Conservation (phyloP, 1,140 invertebrate genomes). For the Penaeus vannamei region DNA sequence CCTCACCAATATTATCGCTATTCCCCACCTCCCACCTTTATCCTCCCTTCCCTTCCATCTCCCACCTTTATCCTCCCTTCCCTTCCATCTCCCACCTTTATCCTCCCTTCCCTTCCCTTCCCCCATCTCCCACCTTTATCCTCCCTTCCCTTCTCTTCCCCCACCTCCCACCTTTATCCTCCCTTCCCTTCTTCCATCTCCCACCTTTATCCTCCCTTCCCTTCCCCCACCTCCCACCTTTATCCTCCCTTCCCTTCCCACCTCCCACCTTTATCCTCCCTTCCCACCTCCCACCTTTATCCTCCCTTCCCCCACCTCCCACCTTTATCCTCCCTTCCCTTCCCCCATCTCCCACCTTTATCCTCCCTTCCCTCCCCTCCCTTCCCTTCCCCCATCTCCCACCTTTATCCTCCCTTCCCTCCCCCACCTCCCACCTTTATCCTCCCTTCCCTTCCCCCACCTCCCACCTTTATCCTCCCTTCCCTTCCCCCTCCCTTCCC, state of each 20-base stretch:
- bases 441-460: background rate
- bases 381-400: background rate
- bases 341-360: background rate
- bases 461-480: constrained; percentile 15
- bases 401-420: constrained; percentile 1
- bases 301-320: background rate
- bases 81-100: too few relatives aligned
- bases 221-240: background rate
- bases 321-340: too few relatives aligned
- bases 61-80: too few relatives aligned
- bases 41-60: too few relatives aligned
- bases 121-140: too few relatives aligned
- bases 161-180: too few relatives aligned
- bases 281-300: background rate
- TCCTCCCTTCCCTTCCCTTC: too few relatives aligned
- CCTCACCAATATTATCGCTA: too few relatives aligned
- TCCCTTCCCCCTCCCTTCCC: background rate
- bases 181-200: too few relatives aligned
- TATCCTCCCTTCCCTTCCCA: background rate
- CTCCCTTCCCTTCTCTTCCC: too few relatives aligned
- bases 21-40: too few relatives aligned
- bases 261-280: background rate
- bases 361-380: background rate
- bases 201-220: background rate
- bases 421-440: background rate